These are phyloP conservation scores for Irena cyanogastra DNA, from an alignment of 2,113 vertebrate species.

Conservation along the genomic window DNA sequence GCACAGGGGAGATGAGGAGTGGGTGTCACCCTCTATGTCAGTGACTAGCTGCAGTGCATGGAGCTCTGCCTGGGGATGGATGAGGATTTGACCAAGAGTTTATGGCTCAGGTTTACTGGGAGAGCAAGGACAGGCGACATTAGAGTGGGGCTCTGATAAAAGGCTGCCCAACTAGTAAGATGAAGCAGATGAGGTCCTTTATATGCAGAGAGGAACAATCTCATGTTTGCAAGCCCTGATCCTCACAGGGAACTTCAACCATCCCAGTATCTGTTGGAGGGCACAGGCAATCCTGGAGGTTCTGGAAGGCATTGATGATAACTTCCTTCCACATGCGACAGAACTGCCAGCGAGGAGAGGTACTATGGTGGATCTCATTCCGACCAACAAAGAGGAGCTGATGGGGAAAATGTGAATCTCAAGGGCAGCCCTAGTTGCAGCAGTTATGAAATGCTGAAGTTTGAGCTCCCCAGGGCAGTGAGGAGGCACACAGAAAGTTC, in stretches of 20 bases:
- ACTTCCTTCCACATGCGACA: background rate
- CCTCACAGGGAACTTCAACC: background rate
- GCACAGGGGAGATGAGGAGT: background rate
- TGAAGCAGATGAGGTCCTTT: background rate
- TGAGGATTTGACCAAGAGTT: background rate
- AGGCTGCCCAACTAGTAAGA: background rate
- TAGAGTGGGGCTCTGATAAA: background rate
- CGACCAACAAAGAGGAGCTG: background rate
- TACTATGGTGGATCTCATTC: background rate
- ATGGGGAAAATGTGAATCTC: background rate
- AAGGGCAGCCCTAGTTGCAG: background rate
- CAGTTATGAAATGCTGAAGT: background rate
- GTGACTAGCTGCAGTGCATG: background rate
- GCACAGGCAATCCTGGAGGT: background rate
- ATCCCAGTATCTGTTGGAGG: background rate
- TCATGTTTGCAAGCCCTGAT: background rate
- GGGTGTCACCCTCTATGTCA: background rate
- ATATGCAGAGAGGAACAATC: background rate
- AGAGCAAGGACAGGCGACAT: background rate
- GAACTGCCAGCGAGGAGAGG: background rate
- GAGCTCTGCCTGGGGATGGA: background rate
- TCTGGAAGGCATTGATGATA: background rate
- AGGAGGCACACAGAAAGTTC: background rate
- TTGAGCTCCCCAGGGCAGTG: background rate
- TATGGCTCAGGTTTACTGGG: background rate